Evolutionary conservation across 2,888 invertebrate species (phyloP), one percentile per base, ranked within the genome.

Genomic region (Caenorhabditis wallacei): DNA sequence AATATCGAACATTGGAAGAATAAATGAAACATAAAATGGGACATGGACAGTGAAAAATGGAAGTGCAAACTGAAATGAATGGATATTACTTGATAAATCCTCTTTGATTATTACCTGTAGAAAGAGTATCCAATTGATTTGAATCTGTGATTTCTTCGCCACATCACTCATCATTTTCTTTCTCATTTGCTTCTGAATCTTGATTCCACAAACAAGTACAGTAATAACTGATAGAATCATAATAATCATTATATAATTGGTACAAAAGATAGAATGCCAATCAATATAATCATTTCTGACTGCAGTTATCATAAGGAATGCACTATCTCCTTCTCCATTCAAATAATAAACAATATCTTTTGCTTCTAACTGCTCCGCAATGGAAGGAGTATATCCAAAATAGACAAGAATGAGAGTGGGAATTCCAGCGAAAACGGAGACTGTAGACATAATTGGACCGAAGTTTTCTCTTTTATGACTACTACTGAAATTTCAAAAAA

Each of bases 1-100:
- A 7, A 80, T 24, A 43, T 80, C 75, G 35, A 83, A 64, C 40
- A 80, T 68, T 18, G 83, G 83, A 11, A 71, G 26, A 13, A 76
- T 64, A 24, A 80, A 83, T 1, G 72, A 75, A 5, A 70, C 59
- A 24, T 74, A 80, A 51, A 83, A 83, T 0, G 83, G 83, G 8
- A 83, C 59, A 35, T 83, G 80, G 26, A 83, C 37, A 11, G 70
- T 75, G 35, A 83, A 3, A n/a, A 83, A 69, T 22, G 83, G 80
- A 0, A 83, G 35, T 0, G 53, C 11, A 54, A 83, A 80, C 78
- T 83, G 80, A 16, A 82, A 71, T n/a, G n/a, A n/a, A n/a, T n/a
- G n/a, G n/a, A 37, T 20, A 10, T 0, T 37, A 35, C 18, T 37
- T 35, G 30, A 30, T 30, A n/a, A n/a, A n/a, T n/a, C n/a, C 8